Base-by-base conservation (phyloP, 2,888 invertebrate genomes). In the Athetis lepigone region DNA sequence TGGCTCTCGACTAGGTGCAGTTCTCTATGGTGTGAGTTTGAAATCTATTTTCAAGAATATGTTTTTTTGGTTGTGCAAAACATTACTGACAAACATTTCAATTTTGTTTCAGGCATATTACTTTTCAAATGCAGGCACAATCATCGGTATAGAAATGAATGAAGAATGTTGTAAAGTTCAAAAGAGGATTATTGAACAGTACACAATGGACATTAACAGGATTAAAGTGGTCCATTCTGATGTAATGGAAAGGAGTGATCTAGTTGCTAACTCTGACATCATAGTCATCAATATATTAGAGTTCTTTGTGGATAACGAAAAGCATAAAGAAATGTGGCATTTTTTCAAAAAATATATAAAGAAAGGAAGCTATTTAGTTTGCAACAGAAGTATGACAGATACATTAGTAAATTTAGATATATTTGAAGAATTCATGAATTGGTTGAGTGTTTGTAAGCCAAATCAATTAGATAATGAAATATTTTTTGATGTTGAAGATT, bases 121-220 rank as follows among this genome's bases (percentile, higher is more conserved):
- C 76, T 95, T 95, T 57, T 95, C 96, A 37, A 95, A 95, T 85
- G 95, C 96, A 39, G 85, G 89, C 11, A 92, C 90, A 73, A 96
- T 97, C 49, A 88, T 96, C 68, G 97, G 97, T 8, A 95, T 97
- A 37, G 97, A 97, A 93, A 96, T 97, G 86, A 97, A 97, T 81
- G 89, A 95, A 70, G 96, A 96, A 57, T 95, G 96, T 60, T 96
- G 96, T 89, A 90, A 95, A 46, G 83, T 97, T 7, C 97, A 97
- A 87, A 90, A 95, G 50, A 92, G 92, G 46, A 95, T 96, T 4
- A 88, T 97, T 33, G 83, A 90, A 0, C 95, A 96, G 80, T 96
- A 95, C 79, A 85, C 90, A 40, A 89, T 96, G 91, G 90, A 93
- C 25, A 90, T 63, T 4, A 86, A 95, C 61, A 93, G 96, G 72